Conservation (phyloP, 2,888 invertebrate species). For the Drosophila bunnanda region DNA sequence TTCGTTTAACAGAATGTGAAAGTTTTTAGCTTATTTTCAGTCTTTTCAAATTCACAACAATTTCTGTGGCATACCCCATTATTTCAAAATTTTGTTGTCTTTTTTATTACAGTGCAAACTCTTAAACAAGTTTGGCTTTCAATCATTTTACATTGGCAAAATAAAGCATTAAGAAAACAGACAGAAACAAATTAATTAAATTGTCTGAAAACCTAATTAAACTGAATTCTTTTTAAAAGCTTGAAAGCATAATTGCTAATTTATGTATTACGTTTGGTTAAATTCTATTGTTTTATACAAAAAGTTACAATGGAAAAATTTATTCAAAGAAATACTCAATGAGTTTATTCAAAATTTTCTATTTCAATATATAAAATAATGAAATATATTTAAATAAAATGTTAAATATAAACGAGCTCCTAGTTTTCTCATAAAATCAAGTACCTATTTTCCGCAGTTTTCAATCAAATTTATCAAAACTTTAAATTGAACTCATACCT, state of each 20-base stretch:
- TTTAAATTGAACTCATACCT: not conserved
- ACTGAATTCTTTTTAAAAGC: not conserved
- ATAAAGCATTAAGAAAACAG: not conserved
- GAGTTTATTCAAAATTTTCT: not conserved
- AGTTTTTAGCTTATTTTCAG: no score
- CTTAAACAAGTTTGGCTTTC: not conserved
- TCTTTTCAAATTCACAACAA: no score
- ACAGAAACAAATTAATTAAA: not conserved
- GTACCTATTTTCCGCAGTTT: not conserved
- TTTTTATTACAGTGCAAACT: not conserved
- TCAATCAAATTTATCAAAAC: not conserved
- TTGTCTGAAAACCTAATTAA: not conserved
- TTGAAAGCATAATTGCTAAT: not conserved
- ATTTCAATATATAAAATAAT: no score
- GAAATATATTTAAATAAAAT: not conserved
- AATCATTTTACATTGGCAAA: not conserved
- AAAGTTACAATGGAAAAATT: not conserved
- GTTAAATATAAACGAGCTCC: not conserved
- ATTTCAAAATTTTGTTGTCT: no score
- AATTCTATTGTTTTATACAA: no score
- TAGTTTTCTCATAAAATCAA: not conserved
- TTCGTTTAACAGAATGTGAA: no score
- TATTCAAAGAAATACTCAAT: not conserved
- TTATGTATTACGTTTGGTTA: not conserved
- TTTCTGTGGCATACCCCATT: no score